phyloP scores from a whole-genome alignment of 2,113 vertebrate species.

The Colinus virginianus region DNA sequence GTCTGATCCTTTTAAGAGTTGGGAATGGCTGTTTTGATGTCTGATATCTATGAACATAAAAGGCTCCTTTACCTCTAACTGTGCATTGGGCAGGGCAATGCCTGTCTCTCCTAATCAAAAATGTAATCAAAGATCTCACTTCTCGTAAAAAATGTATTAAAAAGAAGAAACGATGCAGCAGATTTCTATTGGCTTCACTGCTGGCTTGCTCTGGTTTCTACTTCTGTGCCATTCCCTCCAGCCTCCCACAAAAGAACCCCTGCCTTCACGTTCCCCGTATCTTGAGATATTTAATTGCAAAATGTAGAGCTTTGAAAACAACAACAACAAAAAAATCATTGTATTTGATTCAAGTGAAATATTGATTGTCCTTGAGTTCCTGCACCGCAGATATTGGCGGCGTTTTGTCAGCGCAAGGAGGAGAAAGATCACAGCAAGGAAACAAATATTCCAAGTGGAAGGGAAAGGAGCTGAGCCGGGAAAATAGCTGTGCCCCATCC shows the following conservation, averaged over 20 bases:
- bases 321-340: slow-evolving; percentile 30
- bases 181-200: slow-evolving; percentile 9
- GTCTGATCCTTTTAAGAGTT: slow-evolving; percentile 68
- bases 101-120: slow-evolving; percentile 69
- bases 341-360: slow-evolving; percentile 54
- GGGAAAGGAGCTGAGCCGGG: slow-evolving; percentile 13
- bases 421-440: slow-evolving; percentile 51
- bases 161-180: background rate
- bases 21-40: slow-evolving; percentile 74
- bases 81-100: slow-evolving; percentile 55
- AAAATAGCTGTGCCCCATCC: background rate
- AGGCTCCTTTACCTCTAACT: slow-evolving; percentile 49
- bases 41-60: slow-evolving; percentile 67
- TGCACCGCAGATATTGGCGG: slow-evolving; percentile 45
- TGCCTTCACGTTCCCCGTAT: background rate
- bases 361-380: slow-evolving; percentile 64
- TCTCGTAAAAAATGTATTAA: slow-evolving; percentile 71
- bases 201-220: slow-evolving; percentile 49
- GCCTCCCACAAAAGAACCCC: slow-evolving; percentile 31
- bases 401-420: slow-evolving; percentile 42
- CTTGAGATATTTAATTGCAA: slow-evolving; percentile 58
- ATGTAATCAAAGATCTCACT: slow-evolving; percentile 64
- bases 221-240: slow-evolving; percentile 8
- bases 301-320: slow-evolving; percentile 55
- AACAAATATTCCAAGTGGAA: slow-evolving; percentile 64